These are phyloP conservation scores for Cheilosia impressa DNA, from an alignment of 2,888 invertebrate species.

Conservation along the genomic window DNA sequence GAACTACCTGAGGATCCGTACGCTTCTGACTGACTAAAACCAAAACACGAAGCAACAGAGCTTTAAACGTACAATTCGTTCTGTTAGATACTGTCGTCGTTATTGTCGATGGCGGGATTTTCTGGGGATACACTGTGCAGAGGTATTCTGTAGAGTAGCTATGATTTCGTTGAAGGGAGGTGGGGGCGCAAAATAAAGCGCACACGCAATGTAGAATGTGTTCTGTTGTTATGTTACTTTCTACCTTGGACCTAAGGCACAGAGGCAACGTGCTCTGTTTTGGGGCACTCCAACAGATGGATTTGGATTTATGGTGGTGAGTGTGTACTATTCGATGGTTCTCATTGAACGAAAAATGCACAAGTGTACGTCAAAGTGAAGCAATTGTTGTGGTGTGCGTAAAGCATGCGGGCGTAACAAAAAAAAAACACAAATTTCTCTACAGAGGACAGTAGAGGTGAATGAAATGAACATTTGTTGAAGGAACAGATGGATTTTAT, in stretches of 20 bases:
- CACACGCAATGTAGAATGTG: slow-evolving; percentile 66
- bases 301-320: slow-evolving; percentile 37
- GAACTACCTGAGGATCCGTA: slow-evolving; percentile 81
- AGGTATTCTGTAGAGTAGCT: slow-evolving; percentile 18
- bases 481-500: not conserved
- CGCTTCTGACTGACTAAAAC: slow-evolving; percentile 81
- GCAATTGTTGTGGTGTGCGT: slow-evolving; percentile 24
- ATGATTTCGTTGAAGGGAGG: slow-evolving; percentile 7
- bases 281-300: slow-evolving; percentile 67
- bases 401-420: slow-evolving; percentile 18
- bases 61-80: slow-evolving; percentile 53
- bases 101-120: slow-evolving; percentile 54
- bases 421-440: not conserved
- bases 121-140: slow-evolving; percentile 52
- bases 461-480: not conserved
- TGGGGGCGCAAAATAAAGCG: slow-evolving; percentile 41
- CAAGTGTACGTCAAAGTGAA: slow-evolving; percentile 62
- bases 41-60: slow-evolving; percentile 65
- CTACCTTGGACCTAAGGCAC: slow-evolving; percentile 48
- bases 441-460: slow-evolving; percentile 33
- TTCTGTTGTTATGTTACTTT: slow-evolving; percentile 61
- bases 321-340: slow-evolving; percentile 9
- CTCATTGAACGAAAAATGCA: slow-evolving; percentile 43
- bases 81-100: slow-evolving; percentile 39
- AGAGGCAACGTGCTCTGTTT: slow-evolving; percentile 41